phyloP scores from a whole-genome alignment of 1,140 invertebrate genomes.

The Cyrtorhinus lividipennis region DNA sequence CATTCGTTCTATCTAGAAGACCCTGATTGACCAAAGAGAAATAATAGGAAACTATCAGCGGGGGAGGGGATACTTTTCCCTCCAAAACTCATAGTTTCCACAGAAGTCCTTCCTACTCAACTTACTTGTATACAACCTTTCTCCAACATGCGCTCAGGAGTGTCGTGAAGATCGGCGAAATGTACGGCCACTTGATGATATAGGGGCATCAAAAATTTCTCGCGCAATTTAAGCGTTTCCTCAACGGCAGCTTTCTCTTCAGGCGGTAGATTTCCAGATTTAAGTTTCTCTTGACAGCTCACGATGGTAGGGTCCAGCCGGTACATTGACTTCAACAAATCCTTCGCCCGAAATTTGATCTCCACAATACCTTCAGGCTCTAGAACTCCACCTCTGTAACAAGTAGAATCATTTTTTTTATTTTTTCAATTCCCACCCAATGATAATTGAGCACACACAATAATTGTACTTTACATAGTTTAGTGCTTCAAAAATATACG shows the following conservation, averaged over 20 bases:
- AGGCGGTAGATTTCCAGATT: conserved; percentile 28
- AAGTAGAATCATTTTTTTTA: too few species aligned
- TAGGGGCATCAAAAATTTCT: conserved; percentile 64
- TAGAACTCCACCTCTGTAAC: conserved; percentile 68
- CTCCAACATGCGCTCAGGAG: conserved; percentile 90
- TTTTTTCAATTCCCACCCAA: too few species aligned
- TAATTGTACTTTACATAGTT: neutral
- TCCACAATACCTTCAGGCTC: conserved; percentile 96
- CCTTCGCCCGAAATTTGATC: conserved; percentile 89
- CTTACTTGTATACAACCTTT: conserved; percentile 76
- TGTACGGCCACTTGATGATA: conserved; percentile 88
- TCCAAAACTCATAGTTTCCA: too few species aligned
- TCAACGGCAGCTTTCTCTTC: conserved; percentile 48
- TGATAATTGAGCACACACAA: neutral
- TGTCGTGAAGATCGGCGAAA: conserved; percentile 97
- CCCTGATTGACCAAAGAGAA: too few species aligned
- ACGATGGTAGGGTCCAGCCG: conserved; percentile 49
- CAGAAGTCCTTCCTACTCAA: too few species aligned
- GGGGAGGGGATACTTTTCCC: too few species aligned
- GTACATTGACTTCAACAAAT: conserved; percentile 69
- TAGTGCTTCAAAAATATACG: neutral
- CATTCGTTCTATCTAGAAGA: too few species aligned
- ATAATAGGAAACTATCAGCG: too few species aligned
- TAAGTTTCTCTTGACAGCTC: conserved; percentile 35
- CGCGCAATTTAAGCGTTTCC: conserved; percentile 53